Base-by-base conservation (phyloP, 2,797 vertebrate genomes). In the Urophycis tenuis region DNA sequence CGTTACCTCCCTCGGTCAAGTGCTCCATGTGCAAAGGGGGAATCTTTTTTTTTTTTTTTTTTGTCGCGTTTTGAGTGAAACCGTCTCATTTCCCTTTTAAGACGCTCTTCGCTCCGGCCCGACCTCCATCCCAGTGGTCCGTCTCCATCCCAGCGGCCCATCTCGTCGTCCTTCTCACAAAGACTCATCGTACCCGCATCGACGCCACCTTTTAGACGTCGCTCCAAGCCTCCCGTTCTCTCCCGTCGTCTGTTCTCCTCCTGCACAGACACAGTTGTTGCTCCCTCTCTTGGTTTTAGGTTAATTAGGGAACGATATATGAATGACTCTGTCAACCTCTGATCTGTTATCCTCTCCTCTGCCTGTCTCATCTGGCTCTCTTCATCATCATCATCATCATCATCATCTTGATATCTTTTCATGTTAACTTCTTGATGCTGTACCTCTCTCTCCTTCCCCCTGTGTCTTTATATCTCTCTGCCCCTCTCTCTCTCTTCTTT, bases 401-500 rank as follows among this genome's bases (percentile, higher is more conserved):
- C 49, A 53, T n/a, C 22, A 9, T 60, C 22, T 8, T 4, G 9
- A 74, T 53, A 78, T 45, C 77, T 84, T 81, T 78, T 69, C 11
- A 60, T 35, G 67, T 76, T 45, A 79, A 88, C 83, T 85, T 76
- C 75, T 78, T 74, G 39, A 41, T 41, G 75, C 87, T 75, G 76
- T 85, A 15, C 85, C 77, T 78, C 71, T 41, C 45, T 53, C 31
- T 53, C 45, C 25, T 36, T 67, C 60, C 8, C 45, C 85, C 76
- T 79, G 69, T 36, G 19, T 72, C 22, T 9, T 72, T 35, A 22
- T 15, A 17, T 84, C 85, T 86, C 78, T 79, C 69, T 79, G 3
- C n/a, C 29, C 0, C 3, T 33, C 74, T 75, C 49, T 34, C 9
- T 32, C 32, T 32, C 9, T 32, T 35, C 49, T 78, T 83, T 81